Conservation (phyloP, 23 tunicate species). For the Halocynthia aurantium region DNA sequence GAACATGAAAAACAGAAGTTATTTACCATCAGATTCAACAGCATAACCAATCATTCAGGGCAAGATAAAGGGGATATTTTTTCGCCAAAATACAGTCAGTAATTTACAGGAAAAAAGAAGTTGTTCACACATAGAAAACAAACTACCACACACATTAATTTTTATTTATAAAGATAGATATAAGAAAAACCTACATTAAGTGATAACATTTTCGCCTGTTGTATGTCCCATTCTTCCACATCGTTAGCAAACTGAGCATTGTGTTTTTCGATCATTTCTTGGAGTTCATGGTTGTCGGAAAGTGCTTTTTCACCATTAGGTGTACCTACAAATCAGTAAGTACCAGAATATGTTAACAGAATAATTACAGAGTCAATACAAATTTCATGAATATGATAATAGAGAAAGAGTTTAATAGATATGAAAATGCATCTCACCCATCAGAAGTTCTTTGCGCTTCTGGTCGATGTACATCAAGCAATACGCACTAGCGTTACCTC, state of each 20-base stretch:
- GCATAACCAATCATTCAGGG: background rate
- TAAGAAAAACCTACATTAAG: background rate
- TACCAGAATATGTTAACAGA: background rate
- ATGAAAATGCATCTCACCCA: constrained; percentile 9
- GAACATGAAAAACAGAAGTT: background rate
- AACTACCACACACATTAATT: too few species aligned
- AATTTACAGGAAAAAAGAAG: background rate
- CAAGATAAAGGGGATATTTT: background rate
- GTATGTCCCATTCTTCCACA: constrained; percentile 29
- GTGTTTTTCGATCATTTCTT: constrained; percentile 21
- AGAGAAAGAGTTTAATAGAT: background rate
- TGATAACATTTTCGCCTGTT: constrained; percentile 30
- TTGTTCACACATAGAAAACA: background rate
- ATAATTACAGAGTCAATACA: background rate
- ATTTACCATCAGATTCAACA: background rate
- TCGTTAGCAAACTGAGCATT: constrained; percentile 25
- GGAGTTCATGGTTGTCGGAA: constrained; percentile 14
- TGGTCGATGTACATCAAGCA: constrained; percentile 42
- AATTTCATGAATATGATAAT: background rate
- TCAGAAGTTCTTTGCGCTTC: constrained; percentile 13
- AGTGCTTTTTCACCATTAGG: constrained; percentile 9
- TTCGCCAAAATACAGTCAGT: background rate
- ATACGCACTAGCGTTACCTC: constrained; percentile 37
- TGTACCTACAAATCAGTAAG: background rate
- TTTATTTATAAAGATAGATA: background rate